These are phyloP conservation scores for Momotus momota DNA, from an alignment of 2,797 vertebrate species.

Conservation along the genomic window DNA sequence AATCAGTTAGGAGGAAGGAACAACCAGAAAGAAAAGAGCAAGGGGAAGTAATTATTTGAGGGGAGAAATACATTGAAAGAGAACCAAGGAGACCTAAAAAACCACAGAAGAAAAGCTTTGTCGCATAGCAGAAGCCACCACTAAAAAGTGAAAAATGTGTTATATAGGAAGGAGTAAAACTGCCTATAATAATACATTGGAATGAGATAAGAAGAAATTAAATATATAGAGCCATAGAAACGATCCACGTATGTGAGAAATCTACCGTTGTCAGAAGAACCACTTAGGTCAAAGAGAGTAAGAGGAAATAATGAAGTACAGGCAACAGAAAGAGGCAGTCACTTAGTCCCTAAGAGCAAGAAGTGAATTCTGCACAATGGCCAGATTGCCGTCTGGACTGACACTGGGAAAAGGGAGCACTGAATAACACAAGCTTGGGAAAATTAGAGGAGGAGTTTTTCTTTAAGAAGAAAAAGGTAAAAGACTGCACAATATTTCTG, in stretches of 20 bases:
- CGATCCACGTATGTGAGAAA: background rate
- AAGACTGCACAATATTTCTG: background rate
- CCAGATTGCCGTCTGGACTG: background rate
- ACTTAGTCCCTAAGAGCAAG: background rate
- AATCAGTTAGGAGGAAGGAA: background rate
- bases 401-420: background rate
- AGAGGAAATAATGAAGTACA: slow-evolving; percentile 7
- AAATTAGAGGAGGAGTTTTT: background rate
- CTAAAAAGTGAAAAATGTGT: background rate
- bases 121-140: background rate
- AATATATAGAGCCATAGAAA: background rate
- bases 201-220: slow-evolving; percentile 5
- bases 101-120: background rate
- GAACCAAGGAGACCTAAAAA: background rate
- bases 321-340: background rate
- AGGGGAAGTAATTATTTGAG: background rate
- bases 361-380: background rate
- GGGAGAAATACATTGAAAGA: background rate
- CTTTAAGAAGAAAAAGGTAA: background rate
- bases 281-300: background rate
- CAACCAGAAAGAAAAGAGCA: background rate
- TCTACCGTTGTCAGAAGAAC: background rate
- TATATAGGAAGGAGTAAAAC: background rate
- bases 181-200: background rate
- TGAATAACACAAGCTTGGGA: background rate